Conservation (phyloP, 2,113 vertebrate genomes). For the Callaeas wilsoni region DNA sequence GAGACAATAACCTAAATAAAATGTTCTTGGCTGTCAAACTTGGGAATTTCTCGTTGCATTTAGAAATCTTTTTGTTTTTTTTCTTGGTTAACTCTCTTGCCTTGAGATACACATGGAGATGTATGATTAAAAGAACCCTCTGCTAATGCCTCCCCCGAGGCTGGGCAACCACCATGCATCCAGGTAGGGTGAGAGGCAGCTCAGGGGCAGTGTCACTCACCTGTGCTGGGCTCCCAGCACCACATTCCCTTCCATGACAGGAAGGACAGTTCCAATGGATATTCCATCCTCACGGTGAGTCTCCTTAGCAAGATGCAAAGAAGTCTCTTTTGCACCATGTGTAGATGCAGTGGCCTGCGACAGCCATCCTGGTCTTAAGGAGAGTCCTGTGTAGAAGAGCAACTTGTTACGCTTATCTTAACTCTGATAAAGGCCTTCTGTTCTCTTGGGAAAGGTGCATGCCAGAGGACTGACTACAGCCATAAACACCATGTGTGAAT, state of each 20-base stretch:
- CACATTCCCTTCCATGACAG: fast-evolving
- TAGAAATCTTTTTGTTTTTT: not conserved
- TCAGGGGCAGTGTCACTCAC: not conserved
- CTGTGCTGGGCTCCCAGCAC: not conserved
- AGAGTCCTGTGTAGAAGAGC: no score
- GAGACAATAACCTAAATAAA: not conserved
- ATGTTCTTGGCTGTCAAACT: not conserved
- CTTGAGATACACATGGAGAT: not conserved
- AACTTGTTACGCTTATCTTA: no score
- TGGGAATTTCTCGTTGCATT: not conserved
- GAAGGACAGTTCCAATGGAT: not conserved
- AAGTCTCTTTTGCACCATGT: not conserved
- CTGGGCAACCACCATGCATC: fast-evolving
- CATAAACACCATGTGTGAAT: no score
- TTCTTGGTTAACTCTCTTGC: not conserved
- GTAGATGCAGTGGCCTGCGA: no score
- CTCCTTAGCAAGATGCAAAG: not conserved
- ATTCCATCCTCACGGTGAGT: not conserved
- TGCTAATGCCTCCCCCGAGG: not conserved
- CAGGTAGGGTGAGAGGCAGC: not conserved
- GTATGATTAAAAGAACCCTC: not conserved
- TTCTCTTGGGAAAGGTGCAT: no score
- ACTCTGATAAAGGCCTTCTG: no score
- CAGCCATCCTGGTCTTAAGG: no score
- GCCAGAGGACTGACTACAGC: no score